phyloP scores from a whole-genome alignment of 2,797 vertebrate genomes.

The Lepidocolaptes lacrymiger region DNA sequence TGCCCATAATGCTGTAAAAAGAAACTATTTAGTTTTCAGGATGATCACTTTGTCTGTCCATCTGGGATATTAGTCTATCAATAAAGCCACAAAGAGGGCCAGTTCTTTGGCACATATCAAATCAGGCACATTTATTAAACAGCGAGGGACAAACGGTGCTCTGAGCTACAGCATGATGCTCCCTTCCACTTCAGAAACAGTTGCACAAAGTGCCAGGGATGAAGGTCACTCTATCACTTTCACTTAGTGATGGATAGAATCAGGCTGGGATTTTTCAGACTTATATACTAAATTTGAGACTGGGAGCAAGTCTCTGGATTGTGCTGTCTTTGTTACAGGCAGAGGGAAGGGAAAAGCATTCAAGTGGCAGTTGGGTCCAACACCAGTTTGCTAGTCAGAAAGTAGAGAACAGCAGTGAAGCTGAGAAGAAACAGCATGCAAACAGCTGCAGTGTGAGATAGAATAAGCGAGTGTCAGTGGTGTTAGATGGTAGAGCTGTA shows the following conservation, averaged over 20 bases:
- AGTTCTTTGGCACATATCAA: not conserved
- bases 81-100: not conserved
- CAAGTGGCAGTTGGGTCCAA: slow-evolving; percentile 51
- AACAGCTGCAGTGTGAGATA: slow-evolving; percentile 31
- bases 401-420: slow-evolving; percentile 54
- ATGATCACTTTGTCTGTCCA: not conserved
- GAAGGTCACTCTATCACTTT: not conserved
- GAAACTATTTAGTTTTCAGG: not conserved
- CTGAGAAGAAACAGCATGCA: slow-evolving; percentile 46
- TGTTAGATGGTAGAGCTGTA: not conserved
- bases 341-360: not conserved
- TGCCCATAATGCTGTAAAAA: not conserved
- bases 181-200: not conserved
- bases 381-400: slow-evolving; percentile 48
- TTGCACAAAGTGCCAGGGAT: not conserved
- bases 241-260: not conserved
- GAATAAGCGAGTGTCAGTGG: slow-evolving; percentile 57
- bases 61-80: not conserved
- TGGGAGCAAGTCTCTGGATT: not conserved
- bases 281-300: not conserved
- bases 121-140: not conserved
- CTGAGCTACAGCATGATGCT: not conserved
- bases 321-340: not conserved
- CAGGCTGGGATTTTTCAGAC: not conserved
- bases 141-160: not conserved